Base-by-base conservation (phyloP, 1,140 invertebrate species). In the Lepidurus apus region DNA sequence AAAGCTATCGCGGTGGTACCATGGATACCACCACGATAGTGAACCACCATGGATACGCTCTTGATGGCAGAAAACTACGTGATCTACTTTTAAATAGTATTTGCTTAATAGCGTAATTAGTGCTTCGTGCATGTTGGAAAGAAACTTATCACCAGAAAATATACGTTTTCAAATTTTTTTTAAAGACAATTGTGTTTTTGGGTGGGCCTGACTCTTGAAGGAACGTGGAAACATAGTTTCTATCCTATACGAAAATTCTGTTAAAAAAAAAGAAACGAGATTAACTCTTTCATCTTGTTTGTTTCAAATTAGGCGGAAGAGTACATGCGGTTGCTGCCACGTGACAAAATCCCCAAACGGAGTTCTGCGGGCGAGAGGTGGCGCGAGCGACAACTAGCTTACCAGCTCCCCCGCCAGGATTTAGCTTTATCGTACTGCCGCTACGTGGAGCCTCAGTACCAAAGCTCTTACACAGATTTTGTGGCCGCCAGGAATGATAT, bases 401-500 rank as follows among this genome's bases (percentile, higher is more conserved):
- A 84, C 21, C 88, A 89, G 81, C 82, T 89, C 26, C 88, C 87
- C 17, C 86, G 85, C 81, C 88, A 91, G 82, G 97, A 99, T 85
- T 88, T 98, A 53, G 93, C 94, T 17, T 86, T 95, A 81, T 90
- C 92, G 76, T 95, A 96, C 83, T 97, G 95, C 84, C 91, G 93
- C 82, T 94, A 96, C 84, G 88, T 97, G 78, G 92, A 93, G 77
- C 44, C 83, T 9, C 87, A 91, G 82, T 89, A 95, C 84, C 88
- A 90, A 82, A 89, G 90, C 74, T 91, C 90, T 81, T 96, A 92
- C 83, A 90, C 93, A 84, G 94, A 97, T 85, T 98, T 98, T 85
- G 92, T 97, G 80, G 91, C 93, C 34, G 93, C 93, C 44, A 87
- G 96, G 73, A 98, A 98, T 85, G 94, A 97, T 87, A 93, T 98